These are phyloP conservation scores for Melipona quadrifasciata DNA, from an alignment of 1,140 invertebrate species.

Conservation along the genomic window DNA sequence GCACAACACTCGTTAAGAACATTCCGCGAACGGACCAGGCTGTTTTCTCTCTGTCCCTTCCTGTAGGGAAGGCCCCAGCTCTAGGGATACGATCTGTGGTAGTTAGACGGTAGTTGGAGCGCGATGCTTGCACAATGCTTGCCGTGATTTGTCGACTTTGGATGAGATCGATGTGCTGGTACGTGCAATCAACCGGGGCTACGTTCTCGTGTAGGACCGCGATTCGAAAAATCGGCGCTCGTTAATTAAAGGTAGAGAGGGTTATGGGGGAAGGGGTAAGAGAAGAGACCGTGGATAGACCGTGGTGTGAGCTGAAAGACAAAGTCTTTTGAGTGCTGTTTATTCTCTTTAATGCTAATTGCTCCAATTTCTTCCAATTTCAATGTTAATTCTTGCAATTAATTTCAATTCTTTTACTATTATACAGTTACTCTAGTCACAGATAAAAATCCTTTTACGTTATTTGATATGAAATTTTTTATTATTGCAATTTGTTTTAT, in stretches of 20 bases:
- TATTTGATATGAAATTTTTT: too few species aligned
- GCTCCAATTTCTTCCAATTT: too few species aligned
- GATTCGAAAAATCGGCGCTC: background rate
- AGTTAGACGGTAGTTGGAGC: conserved; percentile 46
- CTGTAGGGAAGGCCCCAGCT: conserved; percentile 2
- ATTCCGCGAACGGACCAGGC: conserved; percentile 48
- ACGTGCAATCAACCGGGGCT: conserved; percentile 33
- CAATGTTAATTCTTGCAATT: too few species aligned
- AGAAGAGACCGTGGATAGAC: background rate
- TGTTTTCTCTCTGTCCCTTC: conserved; percentile 28
- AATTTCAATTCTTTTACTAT: too few species aligned
- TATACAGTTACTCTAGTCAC: too few species aligned
- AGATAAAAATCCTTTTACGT: too few species aligned
- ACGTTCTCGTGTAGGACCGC: background rate
- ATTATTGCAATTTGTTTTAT: too few species aligned
- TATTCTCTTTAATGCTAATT: background rate
- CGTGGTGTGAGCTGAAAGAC: too few species aligned
- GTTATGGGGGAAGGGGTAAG: too few species aligned
- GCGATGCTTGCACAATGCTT: conserved; percentile 55
- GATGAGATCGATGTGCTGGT: conserved; percentile 28
- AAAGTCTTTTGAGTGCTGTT: background rate
- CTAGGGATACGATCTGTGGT: conserved; percentile 54
- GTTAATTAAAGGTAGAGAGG: conserved; percentile 24
- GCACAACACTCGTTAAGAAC: conserved; percentile 63
- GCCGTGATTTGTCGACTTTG: conserved; percentile 58